A percentile compares a stretch with the other conserved stretches of the same genome.
Evolutionary conservation across 2,888 invertebrate genomes (phyloP).

Genomic region (Pardosa pseudoannulata): DNA sequence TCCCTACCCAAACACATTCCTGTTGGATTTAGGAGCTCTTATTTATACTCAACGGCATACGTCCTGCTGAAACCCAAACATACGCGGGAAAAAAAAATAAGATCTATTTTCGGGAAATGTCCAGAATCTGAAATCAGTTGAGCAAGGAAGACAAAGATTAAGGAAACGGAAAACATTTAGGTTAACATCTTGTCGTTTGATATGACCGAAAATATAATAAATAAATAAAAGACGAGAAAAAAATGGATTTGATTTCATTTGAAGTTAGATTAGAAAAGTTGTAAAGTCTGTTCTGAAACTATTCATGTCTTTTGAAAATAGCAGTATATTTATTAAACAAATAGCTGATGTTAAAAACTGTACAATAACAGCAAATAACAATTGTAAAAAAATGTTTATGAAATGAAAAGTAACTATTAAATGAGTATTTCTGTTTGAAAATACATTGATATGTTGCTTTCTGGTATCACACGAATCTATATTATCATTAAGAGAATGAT

Average conservation of each 20-base stretch:
- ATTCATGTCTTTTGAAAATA: too few species aligned
- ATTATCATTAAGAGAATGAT: too few species aligned
- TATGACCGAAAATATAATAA: conserved; percentile 4
- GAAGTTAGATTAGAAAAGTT: not conserved
- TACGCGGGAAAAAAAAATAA: conserved; percentile 11
- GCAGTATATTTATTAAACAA: too few species aligned
- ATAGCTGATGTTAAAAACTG: too few species aligned
- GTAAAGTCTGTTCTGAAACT: too few species aligned
- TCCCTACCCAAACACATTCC: not conserved
- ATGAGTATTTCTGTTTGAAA: too few species aligned
- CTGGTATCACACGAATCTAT: too few species aligned
- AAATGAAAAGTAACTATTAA: too few species aligned
- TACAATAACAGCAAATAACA: too few species aligned
- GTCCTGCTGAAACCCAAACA: not conserved
- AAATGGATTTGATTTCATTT: not conserved
- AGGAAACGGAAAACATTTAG: conserved; percentile 70
- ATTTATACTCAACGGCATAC: not conserved
- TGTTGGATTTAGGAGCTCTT: conserved; percentile 12
- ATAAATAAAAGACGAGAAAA: conserved; percentile 20
- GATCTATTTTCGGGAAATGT: conserved; percentile 26
- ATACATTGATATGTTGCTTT: too few species aligned
- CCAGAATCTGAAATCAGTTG: conserved; percentile 37
- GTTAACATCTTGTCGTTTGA: conserved; percentile 58
- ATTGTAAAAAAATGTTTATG: too few species aligned
- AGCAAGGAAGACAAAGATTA: conserved; percentile 40